Conservation (phyloP, 2,888 invertebrate genomes). For the Drosophila flavopinicola region DNA sequence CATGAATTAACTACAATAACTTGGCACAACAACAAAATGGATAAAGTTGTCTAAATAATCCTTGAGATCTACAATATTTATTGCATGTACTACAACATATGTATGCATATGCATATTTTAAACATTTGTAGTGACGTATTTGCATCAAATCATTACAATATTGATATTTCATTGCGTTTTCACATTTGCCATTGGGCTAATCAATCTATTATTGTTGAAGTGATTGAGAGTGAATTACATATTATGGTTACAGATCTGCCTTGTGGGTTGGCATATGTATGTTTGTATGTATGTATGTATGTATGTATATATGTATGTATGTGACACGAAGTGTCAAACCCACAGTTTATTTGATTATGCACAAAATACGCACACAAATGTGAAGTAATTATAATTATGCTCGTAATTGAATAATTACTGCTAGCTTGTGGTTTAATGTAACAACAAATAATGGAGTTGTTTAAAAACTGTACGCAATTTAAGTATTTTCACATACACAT, state of each 20-base stretch:
- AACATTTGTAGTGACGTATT: not conserved
- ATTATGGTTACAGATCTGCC: not conserved
- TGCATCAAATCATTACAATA: conserved; percentile 5
- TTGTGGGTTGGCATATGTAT: not conserved
- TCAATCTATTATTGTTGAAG: conserved; percentile 8
- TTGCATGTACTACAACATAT: not conserved
- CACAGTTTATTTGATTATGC: conserved; percentile 27
- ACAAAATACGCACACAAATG: conserved; percentile 4
- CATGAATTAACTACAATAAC: conserved; percentile 49
- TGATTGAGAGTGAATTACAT: not conserved
- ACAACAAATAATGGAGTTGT: not conserved
- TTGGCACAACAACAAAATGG: conserved; percentile 45
- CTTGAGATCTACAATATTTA: conserved; percentile 10
- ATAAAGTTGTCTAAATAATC: conserved; percentile 26
- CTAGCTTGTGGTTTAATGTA: not conserved
- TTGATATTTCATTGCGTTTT: conserved; percentile 4
- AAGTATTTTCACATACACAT: not conserved
- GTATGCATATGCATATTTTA: conserved; percentile 3
- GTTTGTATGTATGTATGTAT: too few relatives aligned
- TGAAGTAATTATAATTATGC: conserved; percentile 10
- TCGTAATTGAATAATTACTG: conserved; percentile 15
- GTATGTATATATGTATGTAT: not conserved
- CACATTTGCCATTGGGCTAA: conserved; percentile 15
- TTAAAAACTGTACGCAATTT: not conserved
- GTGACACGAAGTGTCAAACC: conserved; percentile 14